Conservation (phyloP, 2,888 invertebrate species). For the Leptinotarsa tumamoca region DNA sequence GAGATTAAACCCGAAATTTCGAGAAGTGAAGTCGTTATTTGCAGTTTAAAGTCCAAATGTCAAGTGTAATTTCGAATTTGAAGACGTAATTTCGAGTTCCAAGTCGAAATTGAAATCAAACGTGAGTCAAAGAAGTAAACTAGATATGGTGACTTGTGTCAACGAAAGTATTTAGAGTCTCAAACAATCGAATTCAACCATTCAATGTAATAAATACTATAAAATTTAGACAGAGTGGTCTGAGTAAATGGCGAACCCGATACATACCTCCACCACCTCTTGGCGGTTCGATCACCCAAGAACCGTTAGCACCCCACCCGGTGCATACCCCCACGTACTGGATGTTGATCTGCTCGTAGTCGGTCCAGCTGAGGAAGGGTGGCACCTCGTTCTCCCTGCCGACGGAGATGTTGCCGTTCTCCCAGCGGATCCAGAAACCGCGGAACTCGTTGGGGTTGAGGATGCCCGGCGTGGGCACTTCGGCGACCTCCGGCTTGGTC, state of each 20-base stretch:
- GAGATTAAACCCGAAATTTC: too few relatives aligned
- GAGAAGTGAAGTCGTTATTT: too few relatives aligned
- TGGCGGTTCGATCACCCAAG: constrained; percentile 79
- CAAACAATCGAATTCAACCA: too few relatives aligned
- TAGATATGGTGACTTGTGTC: too few relatives aligned
- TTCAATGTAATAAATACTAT: too few relatives aligned
- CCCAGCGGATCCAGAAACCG: constrained; percentile 86
- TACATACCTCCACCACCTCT: constrained; percentile 29
- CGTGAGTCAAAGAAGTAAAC: too few relatives aligned
- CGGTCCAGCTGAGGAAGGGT: constrained; percentile 80
- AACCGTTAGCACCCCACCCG: constrained; percentile 86
- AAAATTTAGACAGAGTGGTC: too few relatives aligned
- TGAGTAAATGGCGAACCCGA: neutral
- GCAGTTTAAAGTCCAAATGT: too few relatives aligned
- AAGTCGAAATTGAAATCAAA: too few relatives aligned
- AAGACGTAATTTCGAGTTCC: too few relatives aligned
- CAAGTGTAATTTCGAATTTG: too few relatives aligned
- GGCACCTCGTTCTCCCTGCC: constrained; percentile 73
- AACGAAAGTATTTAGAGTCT: too few relatives aligned
- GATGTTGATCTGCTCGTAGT: constrained; percentile 78
- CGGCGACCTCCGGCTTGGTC: constrained; percentile 69
- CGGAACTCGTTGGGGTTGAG: constrained; percentile 80
- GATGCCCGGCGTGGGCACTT: constrained; percentile 78
- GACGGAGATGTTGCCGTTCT: constrained; percentile 68
- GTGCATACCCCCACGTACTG: constrained; percentile 85